phyloP scores from a whole-genome alignment of 2,888 invertebrate genomes.

The Agrochola lota region DNA sequence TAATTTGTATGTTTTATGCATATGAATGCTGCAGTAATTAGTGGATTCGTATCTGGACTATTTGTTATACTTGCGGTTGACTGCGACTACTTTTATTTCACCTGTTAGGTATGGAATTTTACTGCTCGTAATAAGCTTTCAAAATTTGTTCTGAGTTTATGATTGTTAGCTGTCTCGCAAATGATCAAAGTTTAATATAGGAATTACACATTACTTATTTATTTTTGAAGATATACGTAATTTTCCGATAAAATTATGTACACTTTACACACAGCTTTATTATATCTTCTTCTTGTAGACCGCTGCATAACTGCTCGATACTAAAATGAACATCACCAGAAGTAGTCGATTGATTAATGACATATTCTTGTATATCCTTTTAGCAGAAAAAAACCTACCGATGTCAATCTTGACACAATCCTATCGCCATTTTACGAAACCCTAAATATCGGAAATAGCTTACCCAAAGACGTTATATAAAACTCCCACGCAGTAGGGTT shows the following conservation, averaged over 20 bases:
- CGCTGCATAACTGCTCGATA: neutral
- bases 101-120: neutral
- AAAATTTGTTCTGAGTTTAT: neutral
- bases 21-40: constrained; percentile 35
- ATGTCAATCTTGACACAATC: neutral
- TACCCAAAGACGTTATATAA: neutral
- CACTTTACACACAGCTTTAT: too few species aligned
- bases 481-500: neutral
- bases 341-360: too few species aligned
- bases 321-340: neutral
- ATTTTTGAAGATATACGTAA: too few species aligned
- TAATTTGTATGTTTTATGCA: constrained; percentile 35
- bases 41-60: neutral
- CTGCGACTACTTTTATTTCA: constrained; percentile 8
- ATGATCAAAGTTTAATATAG: too few species aligned
- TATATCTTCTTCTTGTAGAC: too few species aligned
- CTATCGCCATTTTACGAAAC: neutral
- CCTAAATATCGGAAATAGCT: constrained; percentile 27
- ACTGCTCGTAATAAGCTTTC: neutral
- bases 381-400: neutral
- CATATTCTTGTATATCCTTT: neutral
- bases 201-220: too few species aligned
- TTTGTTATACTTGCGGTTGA: constrained; percentile 2
- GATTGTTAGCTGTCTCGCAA: neutral
- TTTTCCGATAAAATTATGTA: too few species aligned